These are phyloP conservation scores for Muscina levida DNA, from an alignment of 2,888 invertebrate species.

Conservation along the genomic window DNA sequence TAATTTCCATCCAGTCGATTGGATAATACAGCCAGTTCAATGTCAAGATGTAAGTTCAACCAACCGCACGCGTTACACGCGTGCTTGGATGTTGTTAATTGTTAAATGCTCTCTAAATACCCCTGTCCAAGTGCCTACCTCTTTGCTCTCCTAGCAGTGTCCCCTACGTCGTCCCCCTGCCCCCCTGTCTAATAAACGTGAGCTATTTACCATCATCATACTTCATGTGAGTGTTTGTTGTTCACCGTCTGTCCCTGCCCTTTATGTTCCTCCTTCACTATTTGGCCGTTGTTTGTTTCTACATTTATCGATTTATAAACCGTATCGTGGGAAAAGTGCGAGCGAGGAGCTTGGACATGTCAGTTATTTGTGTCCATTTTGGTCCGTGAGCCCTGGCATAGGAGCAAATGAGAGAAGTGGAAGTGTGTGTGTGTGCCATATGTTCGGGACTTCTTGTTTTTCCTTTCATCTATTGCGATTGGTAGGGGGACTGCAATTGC, in stretches of 20 bases:
- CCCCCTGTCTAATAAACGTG: not conserved
- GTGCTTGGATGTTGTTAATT: too few species aligned
- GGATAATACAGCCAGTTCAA: slow-evolving; percentile 75
- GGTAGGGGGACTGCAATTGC: not conserved
- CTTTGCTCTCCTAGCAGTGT: not conserved
- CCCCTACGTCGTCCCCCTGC: not conserved
- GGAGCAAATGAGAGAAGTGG: not conserved
- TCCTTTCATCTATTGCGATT: not conserved
- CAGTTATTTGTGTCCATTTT: slow-evolving; percentile 6
- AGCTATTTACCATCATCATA: too few species aligned
- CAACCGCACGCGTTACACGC: not conserved
- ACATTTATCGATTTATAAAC: slow-evolving; percentile 38
- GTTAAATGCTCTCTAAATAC: not conserved
- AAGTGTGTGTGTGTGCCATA: not conserved
- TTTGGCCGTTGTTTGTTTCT: slow-evolving; percentile 17
- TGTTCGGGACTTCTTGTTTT: not conserved
- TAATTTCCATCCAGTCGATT: slow-evolving; percentile 71
- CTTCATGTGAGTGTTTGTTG: too few species aligned
- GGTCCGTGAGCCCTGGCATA: not conserved
- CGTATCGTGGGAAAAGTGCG: slow-evolving; percentile 1
- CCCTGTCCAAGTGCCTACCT: not conserved
- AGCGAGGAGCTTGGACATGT: too few species aligned
- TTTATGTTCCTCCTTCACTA: not conserved
- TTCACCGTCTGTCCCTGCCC: too few species aligned
- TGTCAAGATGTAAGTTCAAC: slow-evolving; percentile 78